These are phyloP conservation scores for Anarsia innoxiella DNA, from an alignment of 2,888 invertebrate species.

Conservation along the genomic window DNA sequence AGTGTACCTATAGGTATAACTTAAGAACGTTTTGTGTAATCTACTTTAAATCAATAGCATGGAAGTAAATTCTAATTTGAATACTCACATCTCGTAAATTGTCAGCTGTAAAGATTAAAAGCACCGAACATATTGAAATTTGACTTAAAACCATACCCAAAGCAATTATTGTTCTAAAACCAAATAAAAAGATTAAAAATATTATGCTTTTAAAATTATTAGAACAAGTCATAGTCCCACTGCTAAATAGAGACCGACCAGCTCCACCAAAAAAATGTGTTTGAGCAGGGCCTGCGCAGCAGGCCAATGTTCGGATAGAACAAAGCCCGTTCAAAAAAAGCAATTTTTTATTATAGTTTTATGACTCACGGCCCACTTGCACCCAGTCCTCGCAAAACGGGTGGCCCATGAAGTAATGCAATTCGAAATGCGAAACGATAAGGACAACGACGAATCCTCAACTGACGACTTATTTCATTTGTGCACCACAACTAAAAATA, in stretches of 20 bases:
- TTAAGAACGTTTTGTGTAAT: too few species aligned
- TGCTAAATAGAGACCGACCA: too few species aligned
- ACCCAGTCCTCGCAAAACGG: slow-evolving; percentile 18
- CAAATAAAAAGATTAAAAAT: slow-evolving; percentile 13
- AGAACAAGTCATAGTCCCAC: too few species aligned
- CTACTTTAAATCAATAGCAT: too few species aligned
- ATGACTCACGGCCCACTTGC: slow-evolving; percentile 24
- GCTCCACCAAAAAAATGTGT: too few species aligned
- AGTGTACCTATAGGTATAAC: too few species aligned
- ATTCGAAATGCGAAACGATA: slow-evolving; percentile 30
- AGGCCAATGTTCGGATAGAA: too few species aligned
- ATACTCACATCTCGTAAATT: slow-evolving; percentile 30
- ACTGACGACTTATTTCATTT: slow-evolving; percentile 29
- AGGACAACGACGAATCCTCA: too few species aligned
- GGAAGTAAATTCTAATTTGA: too few species aligned
- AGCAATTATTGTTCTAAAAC: slow-evolving; percentile 24
- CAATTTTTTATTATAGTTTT: too few species aligned
- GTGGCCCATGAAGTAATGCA: slow-evolving; percentile 26
- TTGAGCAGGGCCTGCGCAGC: too few species aligned
- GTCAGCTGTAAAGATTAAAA: slow-evolving; percentile 29
- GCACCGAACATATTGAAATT: slow-evolving; percentile 28
- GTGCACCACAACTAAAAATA: slow-evolving; percentile 25
- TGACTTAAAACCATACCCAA: slow-evolving; percentile 28
- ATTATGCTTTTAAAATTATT: background rate
- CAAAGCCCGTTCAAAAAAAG: too few species aligned